Conservation (phyloP, 1,140 invertebrate species). For the Papilio xuthus region DNA sequence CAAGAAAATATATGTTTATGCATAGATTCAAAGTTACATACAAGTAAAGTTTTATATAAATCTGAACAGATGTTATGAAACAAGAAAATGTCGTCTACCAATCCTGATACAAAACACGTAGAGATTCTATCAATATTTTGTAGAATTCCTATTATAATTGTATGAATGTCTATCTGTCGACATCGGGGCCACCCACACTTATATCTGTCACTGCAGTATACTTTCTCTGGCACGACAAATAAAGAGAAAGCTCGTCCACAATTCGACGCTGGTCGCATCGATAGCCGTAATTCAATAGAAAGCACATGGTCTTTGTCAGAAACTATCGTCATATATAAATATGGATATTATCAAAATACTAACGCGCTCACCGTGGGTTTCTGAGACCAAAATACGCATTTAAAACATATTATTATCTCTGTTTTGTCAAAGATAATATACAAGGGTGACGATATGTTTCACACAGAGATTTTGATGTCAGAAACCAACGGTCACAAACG, state of each 20-base stretch:
- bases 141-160: neutral
- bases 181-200: slow-evolving; percentile 14
- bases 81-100: neutral
- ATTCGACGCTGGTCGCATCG: neutral
- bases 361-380: no score
- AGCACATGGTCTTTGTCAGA: slow-evolving; percentile 4
- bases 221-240: slow-evolving; percentile 29
- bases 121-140: neutral
- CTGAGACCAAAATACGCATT: no score
- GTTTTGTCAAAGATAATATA: no score
- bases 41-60: no score
- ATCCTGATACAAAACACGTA: neutral
- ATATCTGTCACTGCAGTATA: slow-evolving; percentile 22
- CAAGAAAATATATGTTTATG: no score
- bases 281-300: neutral
- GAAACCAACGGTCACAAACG: neutral
- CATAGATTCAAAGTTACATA: no score
- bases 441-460: no score
- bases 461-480: no score
- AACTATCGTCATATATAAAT: neutral
- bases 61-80: neutral
- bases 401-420: no score
- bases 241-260: slow-evolving; percentile 30
- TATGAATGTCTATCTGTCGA: neutral
- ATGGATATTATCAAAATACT: neutral